phyloP scores from a whole-genome alignment of 2,113 vertebrate genomes.

The Ciconia stormi region DNA sequence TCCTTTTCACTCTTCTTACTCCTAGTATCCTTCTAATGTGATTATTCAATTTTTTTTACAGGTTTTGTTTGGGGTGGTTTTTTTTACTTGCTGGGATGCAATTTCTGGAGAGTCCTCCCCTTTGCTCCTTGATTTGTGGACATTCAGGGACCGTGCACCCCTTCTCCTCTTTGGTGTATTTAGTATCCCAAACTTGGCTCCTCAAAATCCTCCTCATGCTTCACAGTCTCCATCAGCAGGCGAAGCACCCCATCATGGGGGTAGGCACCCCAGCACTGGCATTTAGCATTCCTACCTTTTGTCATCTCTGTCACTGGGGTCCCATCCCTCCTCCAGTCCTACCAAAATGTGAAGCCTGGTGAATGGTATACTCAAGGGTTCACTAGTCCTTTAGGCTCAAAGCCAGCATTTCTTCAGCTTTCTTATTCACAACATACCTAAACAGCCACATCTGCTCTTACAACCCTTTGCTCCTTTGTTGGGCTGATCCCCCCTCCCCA shows the following conservation, averaged over 20 bases:
- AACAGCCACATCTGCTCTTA: neutral
- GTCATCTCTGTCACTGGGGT: neutral
- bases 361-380: neutral
- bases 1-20: neutral
- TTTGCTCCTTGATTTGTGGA: neutral
- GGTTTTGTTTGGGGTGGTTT: neutral
- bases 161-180: neutral
- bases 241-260: accelerated
- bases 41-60: neutral
- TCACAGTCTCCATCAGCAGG: neutral
- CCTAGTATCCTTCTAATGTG: neutral
- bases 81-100: neutral
- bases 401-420: neutral
- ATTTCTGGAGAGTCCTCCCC: neutral
- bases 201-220: neutral
- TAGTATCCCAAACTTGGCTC: neutral
- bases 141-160: neutral
- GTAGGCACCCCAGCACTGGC: accelerated
- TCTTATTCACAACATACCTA: neutral
- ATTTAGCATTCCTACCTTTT: neutral
- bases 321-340: neutral
- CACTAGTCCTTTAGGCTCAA: neutral
- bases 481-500: neutral
- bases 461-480: neutral
- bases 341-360: neutral